These are phyloP conservation scores for Hydropsyche betteni DNA, from an alignment of 2,888 invertebrate species.

Conservation along the genomic window DNA sequence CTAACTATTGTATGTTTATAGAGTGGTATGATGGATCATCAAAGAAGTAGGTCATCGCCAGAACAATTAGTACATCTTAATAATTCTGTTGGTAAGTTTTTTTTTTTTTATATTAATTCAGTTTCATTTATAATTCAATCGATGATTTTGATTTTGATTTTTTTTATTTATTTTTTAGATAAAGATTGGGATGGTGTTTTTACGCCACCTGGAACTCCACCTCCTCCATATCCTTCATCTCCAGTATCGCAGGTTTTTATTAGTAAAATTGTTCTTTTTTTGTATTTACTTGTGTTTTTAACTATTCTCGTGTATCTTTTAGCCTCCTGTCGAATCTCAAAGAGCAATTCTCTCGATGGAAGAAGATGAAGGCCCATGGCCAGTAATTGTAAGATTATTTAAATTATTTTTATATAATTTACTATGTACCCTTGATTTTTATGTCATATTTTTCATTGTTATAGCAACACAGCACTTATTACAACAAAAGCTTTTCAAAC, in stretches of 20 bases:
- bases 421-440: background rate
- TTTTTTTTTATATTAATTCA: background rate
- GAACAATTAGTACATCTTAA: conserved; percentile 60
- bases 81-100: conserved; percentile 41
- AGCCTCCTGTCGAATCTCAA: conserved; percentile 69
- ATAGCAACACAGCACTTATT: conserved; percentile 76
- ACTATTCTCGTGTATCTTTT: conserved; percentile 42
- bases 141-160: background rate
- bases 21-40: conserved; percentile 56
- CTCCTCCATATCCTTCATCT: conserved; percentile 78
- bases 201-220: conserved; percentile 89
- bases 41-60: conserved; percentile 63
- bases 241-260: conserved; percentile 52
- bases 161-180: conserved; percentile 39
- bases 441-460: conserved; percentile 53
- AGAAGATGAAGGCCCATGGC: conserved; percentile 91
- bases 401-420: conserved; percentile 17
- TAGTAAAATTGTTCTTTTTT: background rate
- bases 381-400: conserved; percentile 73
- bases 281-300: background rate
- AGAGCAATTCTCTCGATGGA: conserved; percentile 94
- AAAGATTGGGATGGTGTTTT: conserved; percentile 53
- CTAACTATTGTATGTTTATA: conserved; percentile 20
- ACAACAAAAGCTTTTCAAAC: conserved; percentile 89
- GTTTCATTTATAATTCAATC: conserved; percentile 26